Percentiles rank a stretch among this genome's conserved stretches.
These are phyloP conservation scores for Drosophila repletoides DNA, from an alignment of 1,140 invertebrate species.

Conservation along the genomic window DNA sequence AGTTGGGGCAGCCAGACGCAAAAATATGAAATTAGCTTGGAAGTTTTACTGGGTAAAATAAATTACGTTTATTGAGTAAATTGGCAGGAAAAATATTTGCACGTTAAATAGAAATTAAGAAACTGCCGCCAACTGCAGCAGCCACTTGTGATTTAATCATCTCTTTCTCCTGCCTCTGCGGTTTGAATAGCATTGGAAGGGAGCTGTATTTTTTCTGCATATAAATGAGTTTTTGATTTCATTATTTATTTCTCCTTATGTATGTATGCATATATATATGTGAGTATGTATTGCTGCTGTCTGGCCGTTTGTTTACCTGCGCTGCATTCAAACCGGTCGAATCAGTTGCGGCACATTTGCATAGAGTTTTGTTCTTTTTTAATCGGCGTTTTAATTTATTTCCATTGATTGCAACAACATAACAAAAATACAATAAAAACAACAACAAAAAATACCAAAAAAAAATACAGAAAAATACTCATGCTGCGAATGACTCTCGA, in stretches of 20 bases:
- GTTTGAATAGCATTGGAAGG: slow-evolving; percentile 28
- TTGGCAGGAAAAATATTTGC: slow-evolving; percentile 70
- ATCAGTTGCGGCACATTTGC: slow-evolving; percentile 51
- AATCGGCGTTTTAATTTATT: slow-evolving; percentile 70
- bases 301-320: slow-evolving; percentile 30
- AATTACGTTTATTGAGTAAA: slow-evolving; percentile 65
- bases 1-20: slow-evolving; percentile 29
- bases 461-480: neutral
- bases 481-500: neutral
- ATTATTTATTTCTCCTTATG: slow-evolving; percentile 2
- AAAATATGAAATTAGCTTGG: slow-evolving; percentile 64
- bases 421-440: slow-evolving; percentile 11
- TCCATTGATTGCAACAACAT: slow-evolving; percentile 73
- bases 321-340: slow-evolving; percentile 29
- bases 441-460: neutral
- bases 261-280: neutral
- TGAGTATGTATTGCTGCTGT: slow-evolving; percentile 1
- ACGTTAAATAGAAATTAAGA: slow-evolving; percentile 71
- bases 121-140: neutral
- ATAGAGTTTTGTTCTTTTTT: slow-evolving; percentile 75
- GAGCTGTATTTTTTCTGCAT: slow-evolving; percentile 15
- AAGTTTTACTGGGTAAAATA: slow-evolving; percentile 35
- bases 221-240: slow-evolving; percentile 36
- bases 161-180: slow-evolving; percentile 5
- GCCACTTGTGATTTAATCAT: neutral